These are phyloP conservation scores for Hoplias malabaricus DNA, from an alignment of 2,113 vertebrate species.

Conservation along the genomic window DNA sequence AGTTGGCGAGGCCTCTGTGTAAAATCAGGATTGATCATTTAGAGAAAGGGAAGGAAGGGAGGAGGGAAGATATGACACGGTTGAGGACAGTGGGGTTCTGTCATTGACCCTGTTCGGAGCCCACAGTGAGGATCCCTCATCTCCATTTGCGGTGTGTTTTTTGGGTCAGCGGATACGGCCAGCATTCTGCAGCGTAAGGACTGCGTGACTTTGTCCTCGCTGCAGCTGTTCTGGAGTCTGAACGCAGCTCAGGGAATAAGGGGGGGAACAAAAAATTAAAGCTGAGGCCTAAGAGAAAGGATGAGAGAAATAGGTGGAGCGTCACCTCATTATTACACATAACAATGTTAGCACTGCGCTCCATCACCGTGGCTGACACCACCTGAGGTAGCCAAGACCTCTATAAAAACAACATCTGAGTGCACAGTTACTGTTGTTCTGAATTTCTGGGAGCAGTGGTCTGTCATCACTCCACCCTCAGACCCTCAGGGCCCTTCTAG, in stretches of 20 bases:
- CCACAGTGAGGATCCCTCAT: slow-evolving; percentile 38
- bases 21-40: no score
- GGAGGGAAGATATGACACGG: background rate
- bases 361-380: background rate
- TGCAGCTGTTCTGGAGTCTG: slow-evolving; percentile 19
- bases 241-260: slow-evolving; percentile 21
- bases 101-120: slow-evolving; percentile 43
- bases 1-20: no score
- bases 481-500: no score
- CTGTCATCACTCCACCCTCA: slow-evolving; percentile 17
- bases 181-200: slow-evolving; percentile 45
- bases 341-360: background rate
- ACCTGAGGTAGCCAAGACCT: no score
- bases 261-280: background rate
- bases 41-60: background rate
- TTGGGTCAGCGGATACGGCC: slow-evolving; percentile 42
- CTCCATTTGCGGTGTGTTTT: slow-evolving; percentile 35
- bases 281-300: background rate
- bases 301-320: background rate
- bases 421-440: background rate
- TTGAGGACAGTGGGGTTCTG: slow-evolving; percentile 8
- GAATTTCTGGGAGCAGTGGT: background rate
- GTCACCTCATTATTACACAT: background rate
- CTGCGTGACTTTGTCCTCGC: slow-evolving; percentile 40
- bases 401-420: no score